Evolutionary conservation across 1,140 invertebrate species (phyloP).

Genomic region (Heliconius hewitsoni): DNA sequence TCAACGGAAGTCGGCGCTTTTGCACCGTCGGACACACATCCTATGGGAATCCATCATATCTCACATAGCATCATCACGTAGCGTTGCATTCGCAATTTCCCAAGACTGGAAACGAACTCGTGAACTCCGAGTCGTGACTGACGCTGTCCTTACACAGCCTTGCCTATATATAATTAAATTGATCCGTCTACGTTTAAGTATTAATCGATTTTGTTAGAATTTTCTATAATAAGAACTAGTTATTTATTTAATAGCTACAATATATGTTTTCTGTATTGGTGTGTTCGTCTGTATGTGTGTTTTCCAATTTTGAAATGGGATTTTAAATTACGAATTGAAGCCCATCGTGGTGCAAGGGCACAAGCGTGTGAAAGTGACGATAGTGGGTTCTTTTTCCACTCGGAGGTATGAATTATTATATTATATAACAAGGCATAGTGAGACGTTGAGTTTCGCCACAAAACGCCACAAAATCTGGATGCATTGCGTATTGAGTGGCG

Average conservation of each 20-base stretch:
- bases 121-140: constrained; percentile 38
- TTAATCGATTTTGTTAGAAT: not conserved
- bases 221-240: not conserved
- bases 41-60: constrained; percentile 58
- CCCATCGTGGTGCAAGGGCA: too few species aligned
- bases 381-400: too few species aligned
- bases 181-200: not conserved
- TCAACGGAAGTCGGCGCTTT: constrained; percentile 57
- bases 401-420: too few species aligned
- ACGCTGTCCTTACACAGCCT: constrained; percentile 39
- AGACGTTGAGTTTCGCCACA: too few species aligned
- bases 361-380: too few species aligned
- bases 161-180: constrained; percentile 14
- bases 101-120: constrained; percentile 38
- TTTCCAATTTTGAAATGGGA: too few species aligned
- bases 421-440: too few species aligned
- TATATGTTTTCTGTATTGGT: too few species aligned
- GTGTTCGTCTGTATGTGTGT: too few species aligned
- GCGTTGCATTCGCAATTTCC: constrained; percentile 50
- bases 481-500: too few species aligned
- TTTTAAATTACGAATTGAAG: too few species aligned
- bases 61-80: constrained; percentile 44
- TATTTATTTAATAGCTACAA: not conserved
- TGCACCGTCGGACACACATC: constrained; percentile 45
- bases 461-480: too few species aligned